These are phyloP conservation scores for Pongo pygmaeus DNA, from an alignment of 2,113 vertebrate genomes.

Conservation along the genomic window DNA sequence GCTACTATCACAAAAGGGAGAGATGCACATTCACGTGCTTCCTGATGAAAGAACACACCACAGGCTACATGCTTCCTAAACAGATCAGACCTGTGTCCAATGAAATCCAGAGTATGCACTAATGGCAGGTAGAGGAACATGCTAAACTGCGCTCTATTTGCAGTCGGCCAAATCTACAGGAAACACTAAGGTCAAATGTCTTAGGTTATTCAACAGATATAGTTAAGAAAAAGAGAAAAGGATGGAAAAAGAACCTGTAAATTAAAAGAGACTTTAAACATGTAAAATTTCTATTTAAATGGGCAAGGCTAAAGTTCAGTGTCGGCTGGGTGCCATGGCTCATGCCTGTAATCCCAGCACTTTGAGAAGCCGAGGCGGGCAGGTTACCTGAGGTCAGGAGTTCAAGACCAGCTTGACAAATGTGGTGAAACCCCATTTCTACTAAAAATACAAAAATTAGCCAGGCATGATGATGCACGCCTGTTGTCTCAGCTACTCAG, in stretches of 20 bases:
- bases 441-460: no score
- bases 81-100: neutral
- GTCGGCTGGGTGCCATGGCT: accelerated
- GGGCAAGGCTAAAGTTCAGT: neutral
- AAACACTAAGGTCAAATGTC: neutral
- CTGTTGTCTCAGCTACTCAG: no score
- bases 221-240: neutral
- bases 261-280: neutral
- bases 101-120: neutral
- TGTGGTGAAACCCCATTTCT: no score
- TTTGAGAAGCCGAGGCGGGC: no score
- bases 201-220: neutral
- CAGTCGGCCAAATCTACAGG: neutral
- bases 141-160: neutral
- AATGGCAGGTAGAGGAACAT: accelerated
- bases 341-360: no score
- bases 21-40: neutral
- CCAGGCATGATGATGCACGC: no score
- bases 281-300: neutral
- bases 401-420: no score
- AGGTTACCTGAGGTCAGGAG: no score
- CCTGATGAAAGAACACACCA: neutral
- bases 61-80: neutral
- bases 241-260: neutral
- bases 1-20: neutral